Evolutionary conservation across 2,113 vertebrate species (phyloP).

Genomic region (Coturnix japonica): DNA sequence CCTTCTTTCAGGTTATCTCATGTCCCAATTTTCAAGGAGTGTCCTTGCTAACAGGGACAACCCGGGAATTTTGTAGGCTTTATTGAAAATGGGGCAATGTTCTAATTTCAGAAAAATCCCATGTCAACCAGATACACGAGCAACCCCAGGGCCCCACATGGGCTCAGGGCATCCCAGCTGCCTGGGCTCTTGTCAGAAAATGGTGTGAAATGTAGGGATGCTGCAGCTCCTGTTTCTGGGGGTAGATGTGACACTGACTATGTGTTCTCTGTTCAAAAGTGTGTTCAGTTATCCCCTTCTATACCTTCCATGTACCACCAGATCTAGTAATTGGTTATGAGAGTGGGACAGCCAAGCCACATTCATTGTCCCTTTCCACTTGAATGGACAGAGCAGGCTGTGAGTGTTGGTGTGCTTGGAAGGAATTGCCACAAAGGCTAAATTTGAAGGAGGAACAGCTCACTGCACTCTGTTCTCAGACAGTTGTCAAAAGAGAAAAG

Average conservation of each 20-base stretch:
- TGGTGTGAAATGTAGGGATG: neutral
- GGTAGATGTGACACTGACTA: neutral
- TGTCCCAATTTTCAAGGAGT: slow-evolving; percentile 65
- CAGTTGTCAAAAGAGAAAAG: slow-evolving; percentile 47
- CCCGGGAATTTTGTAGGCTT: slow-evolving; percentile 37
- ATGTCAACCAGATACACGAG: neutral
- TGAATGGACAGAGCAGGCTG: neutral
- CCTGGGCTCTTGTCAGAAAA: neutral
- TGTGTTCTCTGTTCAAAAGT: neutral
- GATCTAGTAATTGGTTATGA: neutral
- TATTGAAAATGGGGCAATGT: slow-evolving; percentile 44
- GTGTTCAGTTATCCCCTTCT: neutral
- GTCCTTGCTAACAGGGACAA: slow-evolving; percentile 56
- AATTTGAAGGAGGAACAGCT: slow-evolving; percentile 27
- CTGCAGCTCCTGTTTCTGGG: neutral
- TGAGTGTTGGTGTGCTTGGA: neutral
- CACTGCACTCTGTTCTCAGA: slow-evolving; percentile 15
- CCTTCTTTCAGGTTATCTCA: slow-evolving; percentile 51
- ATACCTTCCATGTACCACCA: neutral
- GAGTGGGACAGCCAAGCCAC: neutral
- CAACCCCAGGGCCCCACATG: neutral
- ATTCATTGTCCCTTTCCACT: neutral
- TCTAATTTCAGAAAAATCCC: slow-evolving; percentile 61
- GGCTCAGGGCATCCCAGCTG: neutral
- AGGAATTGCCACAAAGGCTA: slow-evolving; percentile 13